Conservation (phyloP, 1,140 invertebrate genomes). For the Leptopilina clavipes region DNA sequence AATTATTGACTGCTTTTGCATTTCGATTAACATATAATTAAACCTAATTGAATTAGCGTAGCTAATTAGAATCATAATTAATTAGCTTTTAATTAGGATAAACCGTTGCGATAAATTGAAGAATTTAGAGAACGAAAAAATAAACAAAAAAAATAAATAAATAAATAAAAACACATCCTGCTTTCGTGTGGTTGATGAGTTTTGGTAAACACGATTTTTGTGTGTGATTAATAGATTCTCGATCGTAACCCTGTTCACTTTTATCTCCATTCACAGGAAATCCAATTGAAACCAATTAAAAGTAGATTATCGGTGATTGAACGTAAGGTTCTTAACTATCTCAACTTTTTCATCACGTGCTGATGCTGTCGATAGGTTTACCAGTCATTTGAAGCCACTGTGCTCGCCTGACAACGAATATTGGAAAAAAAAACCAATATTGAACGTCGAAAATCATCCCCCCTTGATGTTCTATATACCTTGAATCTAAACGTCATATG, state of each 20-base stretch:
- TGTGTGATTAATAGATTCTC: constrained; percentile 16
- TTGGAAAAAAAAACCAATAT: background rate
- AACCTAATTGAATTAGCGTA: no score
- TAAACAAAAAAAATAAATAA: background rate
- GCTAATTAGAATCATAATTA: no score
- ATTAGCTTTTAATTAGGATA: no score
- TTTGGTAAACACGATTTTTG: constrained; percentile 9
- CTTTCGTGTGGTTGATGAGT: background rate
- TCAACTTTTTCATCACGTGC: constrained; percentile 15
- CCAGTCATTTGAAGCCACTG: constrained; percentile 1
- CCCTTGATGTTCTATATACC: no score
- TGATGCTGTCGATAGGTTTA: constrained; percentile 11
- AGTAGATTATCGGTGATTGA: constrained; percentile 19
- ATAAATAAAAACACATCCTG: background rate
- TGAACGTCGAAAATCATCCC: background rate
- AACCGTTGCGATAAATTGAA: no score
- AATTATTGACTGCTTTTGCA: no score
- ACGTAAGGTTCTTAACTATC: constrained; percentile 19
- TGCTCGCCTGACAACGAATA: constrained; percentile 11
- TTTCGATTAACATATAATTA: no score
- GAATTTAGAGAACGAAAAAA: background rate
- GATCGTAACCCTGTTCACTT: constrained; percentile 3
- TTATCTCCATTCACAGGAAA: background rate
- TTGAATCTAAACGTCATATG: no score
- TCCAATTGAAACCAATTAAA: constrained; percentile 13